Base-by-base conservation (phyloP, 2,888 invertebrate species). In the Watsonalla cultraria region DNA sequence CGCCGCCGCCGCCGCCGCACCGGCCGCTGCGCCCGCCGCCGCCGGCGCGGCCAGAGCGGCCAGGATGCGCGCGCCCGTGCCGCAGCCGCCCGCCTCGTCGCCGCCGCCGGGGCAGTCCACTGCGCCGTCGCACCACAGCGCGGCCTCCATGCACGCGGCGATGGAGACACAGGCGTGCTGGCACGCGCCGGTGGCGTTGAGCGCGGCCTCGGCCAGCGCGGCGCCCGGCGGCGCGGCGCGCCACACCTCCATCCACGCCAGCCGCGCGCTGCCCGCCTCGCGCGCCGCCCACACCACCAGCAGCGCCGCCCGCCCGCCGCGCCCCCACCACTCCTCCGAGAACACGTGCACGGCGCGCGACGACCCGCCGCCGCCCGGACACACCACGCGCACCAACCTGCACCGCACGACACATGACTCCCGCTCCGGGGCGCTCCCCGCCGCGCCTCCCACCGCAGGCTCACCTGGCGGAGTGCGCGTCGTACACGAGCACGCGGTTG, bases 221-320 rank as follows among this genome's bases (percentile, higher is more conserved):
- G 57, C 39, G 53, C 9, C 54, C 49, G 59, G 59, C 13, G 61
- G 59, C 45, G 63, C 66, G n/a, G 71, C 72, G 55, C 74, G 74
- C 78, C 80, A 78, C 62, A 77, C 68, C 61, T 84, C 84, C 75
- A 96, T 90, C 96, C 96, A 96, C 55, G 94, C 93, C 70, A 96
- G 93, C n/a, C 93, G 93, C 51, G 95, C 95, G 52, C 83, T 94
- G 37, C 96, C 96, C n/a, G 94, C 86, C 80, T 96, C 96, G 84
- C 96, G 96, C 76, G 96, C 96, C 72, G 95, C 95, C 64, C 96
- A 96, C 86, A 96, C 96, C 54, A 96, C 93, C 65, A 96, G 95
- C 61, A 96, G 92, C n/a, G 95, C 94, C 91, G 92, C 61, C 92
- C 93, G 94, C 68, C 95, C 94, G 46, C 94, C 47, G 49, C 64